phyloP scores from a whole-genome alignment of 2,113 vertebrate genomes.

The Equus quagga region DNA sequence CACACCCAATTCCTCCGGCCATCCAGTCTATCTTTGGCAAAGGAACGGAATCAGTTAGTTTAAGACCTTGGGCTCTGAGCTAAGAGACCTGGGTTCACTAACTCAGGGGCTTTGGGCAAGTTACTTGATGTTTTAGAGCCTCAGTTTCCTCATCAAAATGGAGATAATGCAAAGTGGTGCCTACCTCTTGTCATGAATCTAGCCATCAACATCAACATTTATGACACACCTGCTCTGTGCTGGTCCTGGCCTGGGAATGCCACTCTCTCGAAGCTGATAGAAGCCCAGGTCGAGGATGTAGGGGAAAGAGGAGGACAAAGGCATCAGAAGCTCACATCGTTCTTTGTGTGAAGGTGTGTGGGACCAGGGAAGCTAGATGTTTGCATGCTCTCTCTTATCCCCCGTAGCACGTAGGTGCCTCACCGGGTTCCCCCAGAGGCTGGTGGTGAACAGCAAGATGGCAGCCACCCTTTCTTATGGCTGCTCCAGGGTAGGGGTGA shows the following conservation, averaged over 20 bases:
- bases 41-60: neutral
- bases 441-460: constrained; percentile 9
- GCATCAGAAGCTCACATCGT: neutral
- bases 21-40: neutral
- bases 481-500: neutral
- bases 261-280: neutral
- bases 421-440: neutral
- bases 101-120: neutral
- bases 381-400: neutral
- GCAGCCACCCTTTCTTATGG: neutral
- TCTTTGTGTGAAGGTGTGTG: neutral
- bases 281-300: neutral
- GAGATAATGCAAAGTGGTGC: neutral
- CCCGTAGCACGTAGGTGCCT: neutral
- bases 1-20: neutral
- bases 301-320: neutral
- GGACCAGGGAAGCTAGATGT: neutral
- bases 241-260: neutral
- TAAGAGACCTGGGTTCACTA: neutral
- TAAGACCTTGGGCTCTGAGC: neutral
- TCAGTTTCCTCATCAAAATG: constrained; percentile 1
- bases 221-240: neutral
- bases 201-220: neutral
- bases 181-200: neutral
- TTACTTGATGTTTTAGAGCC: neutral